Evolutionary conservation across 2,113 vertebrate genomes (phyloP).

Genomic region (Anthoscopus minutus): DNA sequence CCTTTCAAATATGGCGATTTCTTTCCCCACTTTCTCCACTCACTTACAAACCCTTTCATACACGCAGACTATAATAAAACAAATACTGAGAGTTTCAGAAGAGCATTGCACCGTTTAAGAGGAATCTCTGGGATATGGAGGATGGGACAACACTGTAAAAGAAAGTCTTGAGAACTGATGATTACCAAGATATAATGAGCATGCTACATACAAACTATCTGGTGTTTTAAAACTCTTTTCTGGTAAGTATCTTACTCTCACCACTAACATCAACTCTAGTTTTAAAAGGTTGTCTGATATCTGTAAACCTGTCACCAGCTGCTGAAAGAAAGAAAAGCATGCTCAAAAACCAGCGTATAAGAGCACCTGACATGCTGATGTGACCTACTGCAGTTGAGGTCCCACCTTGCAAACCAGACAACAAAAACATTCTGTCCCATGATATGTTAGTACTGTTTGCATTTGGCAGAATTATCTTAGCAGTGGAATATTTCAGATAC

Average conservation of each 20-base stretch:
- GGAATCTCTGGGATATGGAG: background rate
- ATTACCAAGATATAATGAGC: background rate
- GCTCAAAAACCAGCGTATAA: background rate
- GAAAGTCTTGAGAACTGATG: background rate
- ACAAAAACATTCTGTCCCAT: background rate
- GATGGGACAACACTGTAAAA: background rate
- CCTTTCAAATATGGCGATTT: background rate
- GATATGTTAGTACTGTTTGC: background rate
- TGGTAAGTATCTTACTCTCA: background rate
- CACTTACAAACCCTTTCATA: background rate
- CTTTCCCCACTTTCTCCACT: background rate
- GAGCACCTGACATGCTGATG: fast-evolving
- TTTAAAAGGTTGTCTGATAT: background rate
- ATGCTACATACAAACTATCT: background rate
- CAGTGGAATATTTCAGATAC: background rate
- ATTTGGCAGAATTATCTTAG: background rate
- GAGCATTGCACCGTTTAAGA: background rate
- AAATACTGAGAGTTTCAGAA: background rate
- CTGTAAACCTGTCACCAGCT: background rate
- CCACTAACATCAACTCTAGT: background rate
- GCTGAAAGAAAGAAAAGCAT: background rate
- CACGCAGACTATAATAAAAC: background rate
- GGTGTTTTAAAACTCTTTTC: background rate
- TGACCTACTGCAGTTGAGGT: background rate
- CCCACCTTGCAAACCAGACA: background rate